phyloP scores from a whole-genome alignment of 2,888 invertebrate species.

The Ecliptopera silaceata region DNA sequence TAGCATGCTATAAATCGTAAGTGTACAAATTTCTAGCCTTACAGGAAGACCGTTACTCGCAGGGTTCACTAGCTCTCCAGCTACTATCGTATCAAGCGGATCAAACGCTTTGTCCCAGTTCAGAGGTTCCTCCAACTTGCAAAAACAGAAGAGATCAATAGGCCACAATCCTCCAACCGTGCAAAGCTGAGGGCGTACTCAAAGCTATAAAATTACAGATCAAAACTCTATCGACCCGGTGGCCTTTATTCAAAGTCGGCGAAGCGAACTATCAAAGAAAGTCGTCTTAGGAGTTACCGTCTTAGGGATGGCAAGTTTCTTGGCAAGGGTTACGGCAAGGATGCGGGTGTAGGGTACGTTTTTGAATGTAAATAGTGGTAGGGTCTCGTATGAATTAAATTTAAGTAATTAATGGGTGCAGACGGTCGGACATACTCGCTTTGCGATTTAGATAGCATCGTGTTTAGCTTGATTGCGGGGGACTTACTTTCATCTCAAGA shows the following conservation, averaged over 20 bases:
- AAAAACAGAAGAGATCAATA: slow-evolving; percentile 73
- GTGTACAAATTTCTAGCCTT: too few relatives aligned
- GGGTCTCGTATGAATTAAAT: slow-evolving; percentile 81
- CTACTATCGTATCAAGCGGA: slow-evolving; percentile 13
- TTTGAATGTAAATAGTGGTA: slow-evolving; percentile 82
- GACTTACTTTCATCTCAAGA: slow-evolving; percentile 24
- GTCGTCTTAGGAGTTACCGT: slow-evolving; percentile 79
- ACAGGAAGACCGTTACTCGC: too few relatives aligned
- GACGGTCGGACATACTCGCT: slow-evolving; percentile 39
- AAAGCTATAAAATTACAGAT: slow-evolving; percentile 83
- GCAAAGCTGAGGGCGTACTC: slow-evolving; percentile 68
- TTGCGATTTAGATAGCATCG: slow-evolving; percentile 56
- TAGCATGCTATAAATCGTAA: too few relatives aligned
- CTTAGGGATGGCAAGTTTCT: slow-evolving; percentile 79
- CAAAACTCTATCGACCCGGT: slow-evolving; percentile 80
- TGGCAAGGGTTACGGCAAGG: slow-evolving; percentile 74
- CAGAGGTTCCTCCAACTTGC: slow-evolving; percentile 42
- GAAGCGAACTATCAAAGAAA: slow-evolving; percentile 83
- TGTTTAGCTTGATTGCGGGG: slow-evolving; percentile 49
- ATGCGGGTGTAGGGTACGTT: slow-evolving; percentile 62
- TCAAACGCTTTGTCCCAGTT: slow-evolving; percentile 42
- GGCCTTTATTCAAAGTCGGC: slow-evolving; percentile 77
- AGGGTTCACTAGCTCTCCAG: too few relatives aligned
- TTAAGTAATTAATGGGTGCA: slow-evolving; percentile 80
- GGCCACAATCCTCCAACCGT: slow-evolving; percentile 67